A percentile compares a stretch with the other conserved stretches of the same genome.
Conservation (phyloP, 2,888 invertebrate genomes). For the Falcaria lacertinaria region DNA sequence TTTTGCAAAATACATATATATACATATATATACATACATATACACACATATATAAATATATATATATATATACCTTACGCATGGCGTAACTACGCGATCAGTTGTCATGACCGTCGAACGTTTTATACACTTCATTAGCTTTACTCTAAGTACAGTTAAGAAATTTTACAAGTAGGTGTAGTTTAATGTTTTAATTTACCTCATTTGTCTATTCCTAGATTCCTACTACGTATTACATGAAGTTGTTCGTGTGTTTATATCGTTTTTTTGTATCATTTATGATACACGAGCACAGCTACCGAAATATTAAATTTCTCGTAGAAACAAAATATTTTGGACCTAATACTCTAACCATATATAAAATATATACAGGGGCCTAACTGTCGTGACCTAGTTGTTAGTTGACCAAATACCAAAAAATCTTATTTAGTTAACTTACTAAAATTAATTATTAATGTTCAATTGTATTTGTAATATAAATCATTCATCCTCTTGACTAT, state of each 20-base stretch:
- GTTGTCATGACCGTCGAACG: slow-evolving; percentile 48
- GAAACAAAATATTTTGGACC: slow-evolving; percentile 27
- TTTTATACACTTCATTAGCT: slow-evolving; percentile 55
- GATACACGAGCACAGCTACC: slow-evolving; percentile 31
- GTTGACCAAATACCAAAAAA: slow-evolving; percentile 67
- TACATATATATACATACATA: too few relatives aligned
- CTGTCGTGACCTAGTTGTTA: slow-evolving; percentile 50
- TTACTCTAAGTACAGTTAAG: slow-evolving; percentile 39
- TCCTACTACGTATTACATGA: slow-evolving; percentile 44
- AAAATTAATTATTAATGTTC: slow-evolving; percentile 42
- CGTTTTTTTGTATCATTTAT: slow-evolving; percentile 47
- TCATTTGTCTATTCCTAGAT: slow-evolving; percentile 66
- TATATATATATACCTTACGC: slow-evolving; percentile 51
- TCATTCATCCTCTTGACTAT: slow-evolving; percentile 18
- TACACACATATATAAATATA: too few relatives aligned
- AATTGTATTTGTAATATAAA: slow-evolving; percentile 27
- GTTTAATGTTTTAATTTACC: slow-evolving; percentile 49
- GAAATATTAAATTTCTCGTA: slow-evolving; percentile 31
- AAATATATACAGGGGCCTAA: slow-evolving; percentile 56
- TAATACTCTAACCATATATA: slow-evolving; percentile 28
- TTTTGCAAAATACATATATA: too few relatives aligned
- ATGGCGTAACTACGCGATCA: slow-evolving; percentile 48
- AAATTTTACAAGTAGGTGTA: slow-evolving; percentile 41
- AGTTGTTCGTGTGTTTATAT: slow-evolving; percentile 44
- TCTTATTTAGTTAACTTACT: slow-evolving; percentile 50